Evolutionary conservation across 2,888 invertebrate species (phyloP).

Genomic region (Caenorhabditis virilis): DNA sequence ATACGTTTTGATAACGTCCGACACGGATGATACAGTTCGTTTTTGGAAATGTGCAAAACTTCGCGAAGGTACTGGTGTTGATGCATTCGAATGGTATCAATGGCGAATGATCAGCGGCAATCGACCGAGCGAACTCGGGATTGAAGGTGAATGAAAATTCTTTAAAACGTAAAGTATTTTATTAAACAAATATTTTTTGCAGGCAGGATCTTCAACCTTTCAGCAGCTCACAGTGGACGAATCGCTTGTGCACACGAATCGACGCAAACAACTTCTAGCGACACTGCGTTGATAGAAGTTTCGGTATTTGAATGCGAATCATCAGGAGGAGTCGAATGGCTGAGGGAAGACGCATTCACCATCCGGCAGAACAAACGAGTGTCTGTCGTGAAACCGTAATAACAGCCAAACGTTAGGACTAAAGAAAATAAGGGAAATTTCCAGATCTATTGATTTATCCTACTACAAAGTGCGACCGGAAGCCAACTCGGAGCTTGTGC

Average conservation of each 20-base stretch:
- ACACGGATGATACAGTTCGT: constrained; percentile 82
- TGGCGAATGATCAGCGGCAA: constrained; percentile 66
- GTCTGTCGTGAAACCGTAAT: neutral
- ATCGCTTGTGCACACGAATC: constrained; percentile 92
- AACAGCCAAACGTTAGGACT: neutral
- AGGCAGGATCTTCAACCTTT: constrained; percentile 73
- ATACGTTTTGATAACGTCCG: constrained; percentile 91
- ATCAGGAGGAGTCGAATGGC: constrained; percentile 76
- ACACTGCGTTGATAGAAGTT: constrained; percentile 72
- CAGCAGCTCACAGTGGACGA: constrained; percentile 95
- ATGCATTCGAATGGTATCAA: constrained; percentile 54
- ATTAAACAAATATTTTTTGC: constrained; percentile 1
- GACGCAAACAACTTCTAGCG: neutral
- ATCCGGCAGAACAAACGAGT: constrained; percentile 38
- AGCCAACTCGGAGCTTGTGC: constrained; percentile 11
- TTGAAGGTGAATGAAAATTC: constrained; percentile 49
- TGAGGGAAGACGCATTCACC: constrained; percentile 59
- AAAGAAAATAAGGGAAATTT: neutral
- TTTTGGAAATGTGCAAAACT: constrained; percentile 70
- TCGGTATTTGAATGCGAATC: constrained; percentile 99
- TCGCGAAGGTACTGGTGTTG: neutral
- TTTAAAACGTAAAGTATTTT: neutral
- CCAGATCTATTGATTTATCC: neutral
- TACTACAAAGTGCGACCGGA: constrained; percentile 7
- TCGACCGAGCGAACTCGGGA: constrained; percentile 57